Evolutionary conservation across 2,797 vertebrate species (phyloP).

Genomic region (Coccyzus lansbergi): DNA sequence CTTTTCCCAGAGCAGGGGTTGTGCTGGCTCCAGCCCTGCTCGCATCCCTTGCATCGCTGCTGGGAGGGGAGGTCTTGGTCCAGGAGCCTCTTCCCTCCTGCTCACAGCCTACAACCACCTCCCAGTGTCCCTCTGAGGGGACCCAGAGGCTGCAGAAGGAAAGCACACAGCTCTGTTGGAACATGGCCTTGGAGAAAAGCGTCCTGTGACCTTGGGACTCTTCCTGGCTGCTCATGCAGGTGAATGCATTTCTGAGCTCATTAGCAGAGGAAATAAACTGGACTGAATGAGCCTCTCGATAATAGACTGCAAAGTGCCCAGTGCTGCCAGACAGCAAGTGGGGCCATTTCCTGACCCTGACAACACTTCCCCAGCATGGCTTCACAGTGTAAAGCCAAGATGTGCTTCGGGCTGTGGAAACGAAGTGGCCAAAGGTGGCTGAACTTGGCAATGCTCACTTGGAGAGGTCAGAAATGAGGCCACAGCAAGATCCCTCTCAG

Average conservation of each 20-base stretch:
- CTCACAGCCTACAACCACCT: background rate
- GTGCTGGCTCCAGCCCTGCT: accelerated
- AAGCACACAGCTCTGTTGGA: background rate
- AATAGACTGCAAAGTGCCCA: background rate
- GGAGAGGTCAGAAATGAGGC: background rate
- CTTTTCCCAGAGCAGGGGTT: background rate
- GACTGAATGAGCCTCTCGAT: background rate
- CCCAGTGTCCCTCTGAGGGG: accelerated
- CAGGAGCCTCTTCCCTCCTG: background rate
- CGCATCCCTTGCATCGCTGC: background rate
- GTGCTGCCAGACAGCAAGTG: background rate
- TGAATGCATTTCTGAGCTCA: background rate
- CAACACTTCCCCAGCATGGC: accelerated
- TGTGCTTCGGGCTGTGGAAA: background rate
- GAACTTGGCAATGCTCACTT: background rate
- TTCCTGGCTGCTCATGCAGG: background rate
- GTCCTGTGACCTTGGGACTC: background rate
- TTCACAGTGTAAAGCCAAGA: background rate
- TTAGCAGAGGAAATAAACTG: background rate
- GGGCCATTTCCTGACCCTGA: background rate
- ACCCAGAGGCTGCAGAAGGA: background rate
- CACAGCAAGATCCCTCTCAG: too few relatives aligned
- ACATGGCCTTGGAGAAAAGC: background rate
- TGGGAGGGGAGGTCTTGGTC: background rate
- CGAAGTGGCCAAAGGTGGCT: too few relatives aligned